These are phyloP conservation scores for Thinocorus orbignyianus DNA, from an alignment of 2,113 vertebrate genomes.

Conservation along the genomic window DNA sequence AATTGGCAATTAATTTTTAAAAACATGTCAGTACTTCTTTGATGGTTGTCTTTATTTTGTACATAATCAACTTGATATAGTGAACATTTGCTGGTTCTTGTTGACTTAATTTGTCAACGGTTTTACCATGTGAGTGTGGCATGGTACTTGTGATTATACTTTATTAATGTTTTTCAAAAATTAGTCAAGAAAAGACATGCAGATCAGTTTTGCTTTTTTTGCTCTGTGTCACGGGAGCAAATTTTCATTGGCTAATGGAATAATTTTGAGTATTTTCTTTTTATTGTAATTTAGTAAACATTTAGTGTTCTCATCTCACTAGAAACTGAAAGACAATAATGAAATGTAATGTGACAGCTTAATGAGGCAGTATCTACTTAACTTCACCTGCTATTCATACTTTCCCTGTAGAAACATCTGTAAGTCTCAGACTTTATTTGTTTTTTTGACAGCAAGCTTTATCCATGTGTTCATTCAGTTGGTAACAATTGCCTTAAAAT, in stretches of 20 bases:
- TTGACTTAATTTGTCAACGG: background rate
- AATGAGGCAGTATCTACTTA: slow-evolving; percentile 22
- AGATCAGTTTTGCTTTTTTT: background rate
- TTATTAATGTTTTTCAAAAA: background rate
- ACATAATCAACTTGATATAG: background rate
- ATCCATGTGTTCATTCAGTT: background rate
- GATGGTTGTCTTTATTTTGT: background rate
- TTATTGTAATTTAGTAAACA: background rate
- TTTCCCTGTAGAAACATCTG: background rate
- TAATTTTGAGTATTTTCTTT: background rate
- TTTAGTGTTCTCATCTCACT: background rate
- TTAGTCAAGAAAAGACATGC: background rate
- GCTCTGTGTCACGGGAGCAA: background rate
- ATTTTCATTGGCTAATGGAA: background rate
- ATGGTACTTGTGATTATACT: background rate
- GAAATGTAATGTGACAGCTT: slow-evolving; percentile 28
- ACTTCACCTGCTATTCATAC: slow-evolving; percentile 29
- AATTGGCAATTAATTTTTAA: background rate
- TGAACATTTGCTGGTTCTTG: background rate
- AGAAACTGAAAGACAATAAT: slow-evolving; percentile 31
- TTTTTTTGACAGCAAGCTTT: slow-evolving; percentile 8
- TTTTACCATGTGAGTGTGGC: background rate
- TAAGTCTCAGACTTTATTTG: background rate
- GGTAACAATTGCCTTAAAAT: background rate
- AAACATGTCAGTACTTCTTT: background rate